phyloP scores from a whole-genome alignment of 2,797 vertebrate species.

The Phrynocephalus guinanensis region DNA sequence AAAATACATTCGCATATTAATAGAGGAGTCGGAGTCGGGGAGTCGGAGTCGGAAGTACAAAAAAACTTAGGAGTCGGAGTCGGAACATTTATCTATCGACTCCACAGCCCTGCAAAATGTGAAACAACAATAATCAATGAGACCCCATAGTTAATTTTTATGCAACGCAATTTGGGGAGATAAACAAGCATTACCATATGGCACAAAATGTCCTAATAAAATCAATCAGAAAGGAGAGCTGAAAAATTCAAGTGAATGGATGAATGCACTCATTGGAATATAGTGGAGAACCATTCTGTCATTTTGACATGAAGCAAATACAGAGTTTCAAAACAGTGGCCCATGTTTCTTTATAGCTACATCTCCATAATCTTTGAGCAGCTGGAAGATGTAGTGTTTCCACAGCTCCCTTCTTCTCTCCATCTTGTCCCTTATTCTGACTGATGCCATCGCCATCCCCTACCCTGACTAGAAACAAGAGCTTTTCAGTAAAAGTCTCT shows the following conservation, averaged over 20 bases:
- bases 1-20: too few relatives aligned
- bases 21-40: too few relatives aligned
- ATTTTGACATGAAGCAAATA: not conserved
- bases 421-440: not conserved
- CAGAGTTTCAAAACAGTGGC: not conserved
- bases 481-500: not conserved
- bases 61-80: too few relatives aligned
- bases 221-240: conserved; percentile 5
- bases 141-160: not conserved
- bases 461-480: not conserved
- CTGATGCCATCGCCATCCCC: too few relatives aligned
- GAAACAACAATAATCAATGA: not conserved
- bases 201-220: not conserved
- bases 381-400: not conserved
- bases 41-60: too few relatives aligned
- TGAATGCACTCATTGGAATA: not conserved
- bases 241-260: not conserved
- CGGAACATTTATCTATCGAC: too few relatives aligned
- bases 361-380: not conserved
- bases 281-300: not conserved
- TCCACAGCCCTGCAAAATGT: too few relatives aligned
- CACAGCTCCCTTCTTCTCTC: not conserved
- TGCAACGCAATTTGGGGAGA: not conserved
- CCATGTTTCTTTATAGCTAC: not conserved
- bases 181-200: not conserved